These are phyloP conservation scores for Mus caroli DNA, from an alignment of 2,797 vertebrate genomes.

Conservation along the genomic window DNA sequence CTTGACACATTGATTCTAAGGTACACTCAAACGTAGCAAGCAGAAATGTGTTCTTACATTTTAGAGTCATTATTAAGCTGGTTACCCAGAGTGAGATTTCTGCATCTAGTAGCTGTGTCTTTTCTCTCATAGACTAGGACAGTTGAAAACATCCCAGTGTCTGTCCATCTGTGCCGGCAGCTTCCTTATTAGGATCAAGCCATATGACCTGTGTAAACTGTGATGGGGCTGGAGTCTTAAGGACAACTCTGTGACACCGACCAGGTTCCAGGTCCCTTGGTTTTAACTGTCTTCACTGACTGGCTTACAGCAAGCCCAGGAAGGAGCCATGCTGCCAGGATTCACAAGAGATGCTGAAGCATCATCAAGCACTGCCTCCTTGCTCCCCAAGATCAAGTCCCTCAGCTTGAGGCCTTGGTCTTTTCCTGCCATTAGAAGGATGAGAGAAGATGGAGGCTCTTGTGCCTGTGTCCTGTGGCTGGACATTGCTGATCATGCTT, in stretches of 20 bases:
- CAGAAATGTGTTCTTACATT: conserved; percentile 30
- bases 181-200: not conserved
- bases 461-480: not conserved
- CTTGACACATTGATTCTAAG: not conserved
- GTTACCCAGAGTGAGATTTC: not conserved
- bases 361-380: not conserved
- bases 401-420: not conserved
- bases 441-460: not conserved
- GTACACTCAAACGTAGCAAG: not conserved
- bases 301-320: not conserved
- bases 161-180: not conserved
- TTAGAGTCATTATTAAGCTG: conserved; percentile 49
- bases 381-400: not conserved
- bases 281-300: not conserved
- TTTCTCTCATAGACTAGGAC: not conserved
- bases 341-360: not conserved
- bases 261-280: not conserved
- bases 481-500: not conserved
- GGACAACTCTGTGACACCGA: not conserved
- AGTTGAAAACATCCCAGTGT: not conserved
- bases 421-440: not conserved
- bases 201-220: not conserved
- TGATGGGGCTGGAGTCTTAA: not conserved
- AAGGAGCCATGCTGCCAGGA: not conserved
- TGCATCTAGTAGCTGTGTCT: not conserved